Evolutionary conservation across 2,888 invertebrate genomes (phyloP).

Genomic region (Galeruca laticollis): DNA sequence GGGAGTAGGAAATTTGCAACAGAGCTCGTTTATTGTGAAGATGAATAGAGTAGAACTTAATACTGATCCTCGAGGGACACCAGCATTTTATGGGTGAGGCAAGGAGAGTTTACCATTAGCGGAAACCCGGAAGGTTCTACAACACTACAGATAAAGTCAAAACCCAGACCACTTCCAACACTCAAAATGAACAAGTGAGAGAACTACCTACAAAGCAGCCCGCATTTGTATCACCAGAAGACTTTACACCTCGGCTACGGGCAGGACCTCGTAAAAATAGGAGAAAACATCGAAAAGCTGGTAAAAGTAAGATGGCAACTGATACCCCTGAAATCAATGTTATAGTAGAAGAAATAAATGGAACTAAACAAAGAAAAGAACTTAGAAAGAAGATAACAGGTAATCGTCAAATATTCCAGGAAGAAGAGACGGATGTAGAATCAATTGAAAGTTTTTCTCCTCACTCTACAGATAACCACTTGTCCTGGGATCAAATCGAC

Average conservation of each 20-base stretch:
- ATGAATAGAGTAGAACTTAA: no score
- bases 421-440: constrained; percentile 14
- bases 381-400: neutral
- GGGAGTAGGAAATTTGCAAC: no score
- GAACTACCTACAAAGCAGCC: neutral
- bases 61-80: no score
- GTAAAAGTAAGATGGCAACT: constrained; percentile 40
- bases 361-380: constrained; percentile 8
- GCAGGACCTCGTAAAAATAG: constrained; percentile 32
- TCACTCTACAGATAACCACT: neutral
- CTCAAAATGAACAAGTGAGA: constrained; percentile 11
- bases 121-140: no score
- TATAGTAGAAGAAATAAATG: constrained; percentile 27
- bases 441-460: constrained; percentile 16
- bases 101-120: no score
- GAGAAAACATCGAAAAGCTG: constrained; percentile 27
- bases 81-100: no score
- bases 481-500: neutral
- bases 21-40: no score
- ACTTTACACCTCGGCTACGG: constrained; percentile 35
- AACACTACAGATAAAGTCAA: constrained; percentile 3
- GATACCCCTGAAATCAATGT: constrained; percentile 36
- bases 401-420: constrained; percentile 10
- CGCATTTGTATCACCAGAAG: constrained; percentile 20
- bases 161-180: neutral